phyloP scores from a whole-genome alignment of 2,113 vertebrate genomes.

The Saguinus midas region DNA sequence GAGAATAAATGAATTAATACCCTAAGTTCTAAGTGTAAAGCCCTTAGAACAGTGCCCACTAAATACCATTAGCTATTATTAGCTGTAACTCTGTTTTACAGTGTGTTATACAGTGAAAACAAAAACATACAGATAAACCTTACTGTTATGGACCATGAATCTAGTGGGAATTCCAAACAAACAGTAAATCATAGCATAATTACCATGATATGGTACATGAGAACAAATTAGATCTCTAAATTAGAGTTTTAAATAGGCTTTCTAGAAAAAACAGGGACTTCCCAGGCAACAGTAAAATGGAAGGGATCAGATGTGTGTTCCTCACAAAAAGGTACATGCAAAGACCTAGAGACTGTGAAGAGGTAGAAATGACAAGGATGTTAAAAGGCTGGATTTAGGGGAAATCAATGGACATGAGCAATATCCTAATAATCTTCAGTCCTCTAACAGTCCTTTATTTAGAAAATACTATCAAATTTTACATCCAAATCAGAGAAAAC shows the following conservation, averaged over 20 bases:
- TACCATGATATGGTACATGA: not conserved
- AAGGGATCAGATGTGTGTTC: not conserved
- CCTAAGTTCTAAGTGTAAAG: not conserved
- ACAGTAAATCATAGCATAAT: not conserved
- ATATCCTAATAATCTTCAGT: not conserved
- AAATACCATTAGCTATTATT: not conserved
- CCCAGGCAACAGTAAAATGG: not conserved
- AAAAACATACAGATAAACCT: not conserved
- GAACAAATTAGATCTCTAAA: not conserved
- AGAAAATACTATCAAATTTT: not conserved
- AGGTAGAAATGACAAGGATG: not conserved
- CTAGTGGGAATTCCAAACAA: conserved; percentile 20
- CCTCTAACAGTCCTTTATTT: not conserved
- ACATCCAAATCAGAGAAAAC: conserved; percentile 32
- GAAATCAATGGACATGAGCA: not conserved
- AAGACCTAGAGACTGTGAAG: not conserved
- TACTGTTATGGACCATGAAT: not conserved
- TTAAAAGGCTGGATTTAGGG: not conserved
- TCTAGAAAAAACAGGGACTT: not conserved
- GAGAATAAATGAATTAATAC: conserved; percentile 10
- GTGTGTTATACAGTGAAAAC: not conserved
- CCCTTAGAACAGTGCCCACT: not conserved
- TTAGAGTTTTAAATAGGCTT: not conserved
- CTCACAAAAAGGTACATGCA: not conserved
- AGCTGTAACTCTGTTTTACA: not conserved